Evolutionary conservation across 2,888 invertebrate genomes (phyloP).

Genomic region (Pseudococcus jackbeardsleyi): DNA sequence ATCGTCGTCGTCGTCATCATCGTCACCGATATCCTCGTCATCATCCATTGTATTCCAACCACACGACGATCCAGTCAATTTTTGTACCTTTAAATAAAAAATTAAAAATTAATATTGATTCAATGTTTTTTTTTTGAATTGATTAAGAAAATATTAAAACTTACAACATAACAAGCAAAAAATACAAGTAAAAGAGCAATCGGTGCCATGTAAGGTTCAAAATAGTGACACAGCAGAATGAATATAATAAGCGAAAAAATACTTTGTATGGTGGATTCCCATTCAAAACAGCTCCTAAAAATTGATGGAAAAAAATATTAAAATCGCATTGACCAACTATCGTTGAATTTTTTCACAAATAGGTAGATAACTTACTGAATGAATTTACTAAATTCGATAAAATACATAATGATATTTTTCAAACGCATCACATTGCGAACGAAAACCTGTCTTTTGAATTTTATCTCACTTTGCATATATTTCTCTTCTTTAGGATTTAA

Average conservation of each 20-base stretch:
- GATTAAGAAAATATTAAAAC: conserved; percentile 60
- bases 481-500: conserved; percentile 96
- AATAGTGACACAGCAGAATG: conserved; percentile 91
- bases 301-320: conserved; percentile 39
- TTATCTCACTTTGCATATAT: conserved; percentile 93
- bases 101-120: too few relatives aligned
- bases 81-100: conserved; percentile 70
- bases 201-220: conserved; percentile 96
- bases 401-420: conserved; percentile 88
- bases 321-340: background rate
- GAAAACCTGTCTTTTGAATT: conserved; percentile 95
- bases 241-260: conserved; percentile 86
- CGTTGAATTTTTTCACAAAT: background rate
- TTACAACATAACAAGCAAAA: conserved; percentile 79
- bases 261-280: conserved; percentile 92
- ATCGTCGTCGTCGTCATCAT: conserved; percentile 91
- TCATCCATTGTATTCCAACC: conserved; percentile 39
- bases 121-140: background rate
- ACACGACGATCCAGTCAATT: conserved; percentile 69
- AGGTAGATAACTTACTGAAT: conserved; percentile 79
- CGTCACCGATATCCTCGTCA: conserved; percentile 83
- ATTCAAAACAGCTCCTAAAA: conserved; percentile 92
- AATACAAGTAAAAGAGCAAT: conserved; percentile 85
- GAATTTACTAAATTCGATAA: conserved; percentile 90
- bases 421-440: conserved; percentile 93